Evolutionary conservation across 2,888 invertebrate genomes (phyloP).

Genomic region (Mythimna ferrago): DNA sequence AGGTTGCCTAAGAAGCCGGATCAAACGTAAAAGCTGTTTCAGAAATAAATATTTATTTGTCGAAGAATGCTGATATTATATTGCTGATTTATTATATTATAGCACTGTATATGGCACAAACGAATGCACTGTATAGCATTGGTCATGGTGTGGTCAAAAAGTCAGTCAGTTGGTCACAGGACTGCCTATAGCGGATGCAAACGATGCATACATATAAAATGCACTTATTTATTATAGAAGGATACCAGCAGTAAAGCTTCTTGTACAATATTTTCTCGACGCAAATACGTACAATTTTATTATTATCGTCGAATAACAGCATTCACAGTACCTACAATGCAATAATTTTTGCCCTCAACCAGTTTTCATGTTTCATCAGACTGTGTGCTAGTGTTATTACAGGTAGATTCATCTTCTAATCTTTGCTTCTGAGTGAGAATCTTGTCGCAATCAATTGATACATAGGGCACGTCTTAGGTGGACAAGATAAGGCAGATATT

Average conservation of each 20-base stretch:
- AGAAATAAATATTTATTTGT: constrained; percentile 18
- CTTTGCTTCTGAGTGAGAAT: background rate
- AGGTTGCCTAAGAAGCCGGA: constrained; percentile 44
- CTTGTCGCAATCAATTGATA: constrained; percentile 25
- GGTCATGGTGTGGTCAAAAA: background rate
- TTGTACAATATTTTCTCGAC: background rate
- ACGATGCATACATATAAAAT: background rate
- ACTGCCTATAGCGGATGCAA: background rate
- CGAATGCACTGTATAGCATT: background rate
- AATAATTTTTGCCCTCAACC: background rate
- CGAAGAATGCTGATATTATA: background rate
- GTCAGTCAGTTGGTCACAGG: background rate
- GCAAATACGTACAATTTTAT: background rate
- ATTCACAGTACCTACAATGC: no score
- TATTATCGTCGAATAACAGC: no score
- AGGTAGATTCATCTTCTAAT: background rate
- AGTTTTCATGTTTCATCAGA: background rate
- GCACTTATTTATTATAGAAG: background rate
- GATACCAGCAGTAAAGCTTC: background rate
- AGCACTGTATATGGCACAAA: background rate
- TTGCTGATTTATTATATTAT: background rate
- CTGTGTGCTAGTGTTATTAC: background rate
- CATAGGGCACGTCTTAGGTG: constrained; percentile 4
- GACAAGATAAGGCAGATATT: constrained; percentile 10
- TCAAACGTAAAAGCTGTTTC: constrained; percentile 14